Evolutionary conservation across 2,888 invertebrate species (phyloP), one percentile per base, ranked within the genome.

Genomic region (Andricus quercusramuli): DNA sequence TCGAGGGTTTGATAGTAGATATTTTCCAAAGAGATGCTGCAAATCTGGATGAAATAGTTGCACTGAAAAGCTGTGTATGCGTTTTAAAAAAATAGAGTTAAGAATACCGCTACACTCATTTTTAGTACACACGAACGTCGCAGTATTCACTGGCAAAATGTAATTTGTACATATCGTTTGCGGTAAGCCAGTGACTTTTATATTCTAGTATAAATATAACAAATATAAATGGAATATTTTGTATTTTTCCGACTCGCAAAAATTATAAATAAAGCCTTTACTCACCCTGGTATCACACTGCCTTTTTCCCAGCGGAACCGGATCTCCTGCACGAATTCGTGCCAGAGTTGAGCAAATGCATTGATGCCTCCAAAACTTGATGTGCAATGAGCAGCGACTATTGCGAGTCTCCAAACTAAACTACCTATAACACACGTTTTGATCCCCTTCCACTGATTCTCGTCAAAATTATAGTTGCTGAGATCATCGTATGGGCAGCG

Each of bases 321-420:
- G 91, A 99, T 95, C 92, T 98, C 98, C 87, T 98, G 96, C 0
- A 97, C 95, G 90, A 99, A 97, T 91, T 98, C 98, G 88, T 97
- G 97, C 99, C 99, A 99, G 20, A 99, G 92, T 90, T 99, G 98
- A 0, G 97, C 97, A 79, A 98, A 94, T 77, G 96, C 96, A 70
- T 93, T 93, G 0, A 96, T 94, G 8, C 97, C 96, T 1, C 97
- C 97, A 29, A 97, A 95, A 62, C 96, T 96, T 84, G 96, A 95
- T 78, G 96, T 94, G 68, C 96, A 94, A 80, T 96, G 96, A 29
- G 96, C 96, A 84, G 96, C 94, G 44, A 96, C 94, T 41, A 97
- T 94, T 0, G 97, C 95, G 41, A 99, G 92, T 65, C 98, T 95
- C 95, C 97, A 97, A 0, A 97, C 95, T 65, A 99, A 93, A 2